Evolutionary conservation across 2,797 vertebrate genomes (phyloP).

Genomic region (Microtus obscurus): DNA sequence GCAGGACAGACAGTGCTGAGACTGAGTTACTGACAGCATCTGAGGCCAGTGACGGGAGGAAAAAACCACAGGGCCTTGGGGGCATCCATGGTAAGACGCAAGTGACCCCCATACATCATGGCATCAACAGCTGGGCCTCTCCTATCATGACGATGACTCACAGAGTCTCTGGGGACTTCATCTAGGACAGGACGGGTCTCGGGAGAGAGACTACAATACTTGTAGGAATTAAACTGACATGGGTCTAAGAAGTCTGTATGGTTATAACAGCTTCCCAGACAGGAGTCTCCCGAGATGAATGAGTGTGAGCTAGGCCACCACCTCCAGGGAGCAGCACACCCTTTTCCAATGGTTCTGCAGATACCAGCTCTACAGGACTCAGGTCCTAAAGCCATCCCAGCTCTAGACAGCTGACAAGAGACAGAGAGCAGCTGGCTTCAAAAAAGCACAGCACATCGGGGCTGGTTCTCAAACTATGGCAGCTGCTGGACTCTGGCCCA

Average conservation of each 20-base stretch:
- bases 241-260: background rate
- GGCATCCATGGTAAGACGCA: fast-evolving
- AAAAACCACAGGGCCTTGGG: background rate
- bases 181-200: background rate
- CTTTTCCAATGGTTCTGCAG: background rate
- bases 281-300: background rate
- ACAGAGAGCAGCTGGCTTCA: background rate
- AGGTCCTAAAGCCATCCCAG: background rate
- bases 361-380: background rate
- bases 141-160: background rate
- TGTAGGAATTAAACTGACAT: background rate
- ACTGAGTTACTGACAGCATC: too few species aligned
- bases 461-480: background rate
- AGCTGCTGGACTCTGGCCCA: background rate
- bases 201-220: background rate
- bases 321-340: fast-evolving
- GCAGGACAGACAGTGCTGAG: background rate
- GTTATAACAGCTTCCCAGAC: background rate
- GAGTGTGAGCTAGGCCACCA: background rate
- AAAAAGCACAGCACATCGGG: background rate
- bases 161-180: too few species aligned
- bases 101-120: too few species aligned
- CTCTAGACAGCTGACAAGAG: background rate
- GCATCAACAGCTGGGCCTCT: too few species aligned
- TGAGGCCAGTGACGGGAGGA: fast-evolving